Conservation (phyloP, 2,888 invertebrate species). For the Ormia ochracea region DNA sequence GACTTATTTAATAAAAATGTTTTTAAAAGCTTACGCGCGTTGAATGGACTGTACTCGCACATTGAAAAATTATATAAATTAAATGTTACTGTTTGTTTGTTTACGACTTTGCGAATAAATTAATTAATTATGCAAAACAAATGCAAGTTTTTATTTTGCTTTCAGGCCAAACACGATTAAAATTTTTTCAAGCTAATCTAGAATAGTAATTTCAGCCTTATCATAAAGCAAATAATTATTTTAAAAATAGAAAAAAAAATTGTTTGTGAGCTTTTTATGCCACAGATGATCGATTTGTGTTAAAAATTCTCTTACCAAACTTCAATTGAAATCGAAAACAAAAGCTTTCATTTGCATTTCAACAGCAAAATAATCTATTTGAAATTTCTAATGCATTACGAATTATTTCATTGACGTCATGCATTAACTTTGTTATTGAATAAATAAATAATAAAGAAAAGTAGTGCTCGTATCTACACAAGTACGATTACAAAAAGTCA, state of each 20-base stretch:
- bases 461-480: too few relatives aligned
- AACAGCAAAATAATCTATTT: neutral
- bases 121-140: neutral
- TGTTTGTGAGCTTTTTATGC: too few relatives aligned
- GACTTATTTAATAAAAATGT: too few relatives aligned
- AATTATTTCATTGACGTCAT: conserved; percentile 12
- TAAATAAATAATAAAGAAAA: neutral
- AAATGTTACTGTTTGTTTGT: neutral
- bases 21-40: too few relatives aligned
- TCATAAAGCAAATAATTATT: conserved; percentile 12
- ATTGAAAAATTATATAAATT: neutral
- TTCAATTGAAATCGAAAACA: too few relatives aligned
- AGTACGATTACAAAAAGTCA: too few relatives aligned
- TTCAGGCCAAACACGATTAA: neutral
- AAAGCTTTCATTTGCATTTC: neutral
- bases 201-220: conserved; percentile 21
- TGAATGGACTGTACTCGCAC: too few relatives aligned
- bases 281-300: too few relatives aligned
- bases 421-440: neutral
- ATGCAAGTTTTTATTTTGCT: neutral
- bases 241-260: neutral
- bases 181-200: neutral
- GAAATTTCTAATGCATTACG: neutral
- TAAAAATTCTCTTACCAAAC: too few relatives aligned
- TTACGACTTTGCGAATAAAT: neutral